A percentile compares a stretch with the other conserved stretches of the same genome.
Conservation (phyloP, 2,888 invertebrate genomes). For the Ormyrus pomaceus region DNA sequence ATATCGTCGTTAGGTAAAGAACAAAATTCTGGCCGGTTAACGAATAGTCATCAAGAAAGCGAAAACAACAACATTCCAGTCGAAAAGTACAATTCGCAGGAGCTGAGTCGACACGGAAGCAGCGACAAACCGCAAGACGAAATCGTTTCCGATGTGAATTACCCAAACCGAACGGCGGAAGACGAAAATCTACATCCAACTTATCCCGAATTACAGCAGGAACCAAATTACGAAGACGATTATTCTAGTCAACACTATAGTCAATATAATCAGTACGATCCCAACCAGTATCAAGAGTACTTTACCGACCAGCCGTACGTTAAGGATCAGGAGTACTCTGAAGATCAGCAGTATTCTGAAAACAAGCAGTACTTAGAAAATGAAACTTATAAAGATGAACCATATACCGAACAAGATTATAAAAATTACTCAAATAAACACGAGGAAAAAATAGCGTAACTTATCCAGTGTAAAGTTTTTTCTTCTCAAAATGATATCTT, state of each 20-base stretch:
- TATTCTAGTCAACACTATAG: slow-evolving; percentile 62
- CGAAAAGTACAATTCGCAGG: neutral
- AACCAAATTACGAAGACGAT: slow-evolving; percentile 59
- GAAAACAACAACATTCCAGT: neutral
- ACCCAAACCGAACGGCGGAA: neutral
- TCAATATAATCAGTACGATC: slow-evolving; percentile 66
- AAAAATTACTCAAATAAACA: slow-evolving; percentile 3
- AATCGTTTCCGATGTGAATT: slow-evolving; percentile 24
- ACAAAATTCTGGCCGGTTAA: neutral
- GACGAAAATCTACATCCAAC: slow-evolving; percentile 35
- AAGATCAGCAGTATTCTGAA: slow-evolving; percentile 54
- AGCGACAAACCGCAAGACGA: slow-evolving; percentile 38
- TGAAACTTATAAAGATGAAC: slow-evolving; percentile 25
- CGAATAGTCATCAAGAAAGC: slow-evolving; percentile 4
- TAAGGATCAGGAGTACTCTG: slow-evolving; percentile 52
- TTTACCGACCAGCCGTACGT: slow-evolving; percentile 42
- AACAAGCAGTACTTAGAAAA: slow-evolving; percentile 50
- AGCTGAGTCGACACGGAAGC: slow-evolving; percentile 20
- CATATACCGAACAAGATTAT: slow-evolving; percentile 23
- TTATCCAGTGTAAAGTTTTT: no score
- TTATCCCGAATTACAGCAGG: slow-evolving; percentile 53
- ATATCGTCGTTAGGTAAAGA: neutral
- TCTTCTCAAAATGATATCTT: no score
- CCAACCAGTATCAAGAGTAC: slow-evolving; percentile 62
- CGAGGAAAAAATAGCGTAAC: slow-evolving; percentile 27